Evolutionary conservation across 2,888 invertebrate genomes (phyloP).

Genomic region (Cerastoderma edule): DNA sequence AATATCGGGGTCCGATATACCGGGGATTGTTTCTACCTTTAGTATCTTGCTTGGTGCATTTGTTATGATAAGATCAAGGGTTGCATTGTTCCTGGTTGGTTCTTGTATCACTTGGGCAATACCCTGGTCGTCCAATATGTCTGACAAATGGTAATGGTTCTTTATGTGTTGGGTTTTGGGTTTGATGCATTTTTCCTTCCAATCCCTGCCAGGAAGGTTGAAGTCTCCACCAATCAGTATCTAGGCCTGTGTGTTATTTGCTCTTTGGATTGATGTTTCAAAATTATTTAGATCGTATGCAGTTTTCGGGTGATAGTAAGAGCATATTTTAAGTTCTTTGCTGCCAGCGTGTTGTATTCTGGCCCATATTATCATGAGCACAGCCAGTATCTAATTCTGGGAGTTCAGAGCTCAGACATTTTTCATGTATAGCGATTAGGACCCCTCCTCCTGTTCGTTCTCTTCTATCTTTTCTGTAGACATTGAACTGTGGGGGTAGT

Average conservation of each 20-base stretch:
- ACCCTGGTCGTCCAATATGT: neutral
- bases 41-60: constrained; percentile 32
- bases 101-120: constrained; percentile 45
- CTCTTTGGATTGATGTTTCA: too few species aligned
- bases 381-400: too few species aligned
- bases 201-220: constrained; percentile 41
- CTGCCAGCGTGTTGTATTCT: too few species aligned
- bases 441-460: too few species aligned
- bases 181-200: constrained; percentile 26
- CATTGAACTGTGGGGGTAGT: too few species aligned
- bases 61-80: constrained; percentile 49
- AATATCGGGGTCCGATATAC: constrained; percentile 32
- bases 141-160: constrained; percentile 24
- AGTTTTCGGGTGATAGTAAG: too few species aligned
- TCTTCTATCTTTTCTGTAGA: too few species aligned
- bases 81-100: constrained; percentile 43
- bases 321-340: too few species aligned
- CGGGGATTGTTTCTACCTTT: constrained; percentile 27
- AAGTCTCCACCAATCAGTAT: neutral
- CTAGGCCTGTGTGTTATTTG: neutral
- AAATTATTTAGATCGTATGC: too few species aligned
- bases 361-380: too few species aligned
- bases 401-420: too few species aligned
- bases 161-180: neutral
- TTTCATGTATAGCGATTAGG: too few species aligned